Evolutionary conservation across 2,888 invertebrate species (phyloP).

Genomic region (Cerceris ruficornis): DNA sequence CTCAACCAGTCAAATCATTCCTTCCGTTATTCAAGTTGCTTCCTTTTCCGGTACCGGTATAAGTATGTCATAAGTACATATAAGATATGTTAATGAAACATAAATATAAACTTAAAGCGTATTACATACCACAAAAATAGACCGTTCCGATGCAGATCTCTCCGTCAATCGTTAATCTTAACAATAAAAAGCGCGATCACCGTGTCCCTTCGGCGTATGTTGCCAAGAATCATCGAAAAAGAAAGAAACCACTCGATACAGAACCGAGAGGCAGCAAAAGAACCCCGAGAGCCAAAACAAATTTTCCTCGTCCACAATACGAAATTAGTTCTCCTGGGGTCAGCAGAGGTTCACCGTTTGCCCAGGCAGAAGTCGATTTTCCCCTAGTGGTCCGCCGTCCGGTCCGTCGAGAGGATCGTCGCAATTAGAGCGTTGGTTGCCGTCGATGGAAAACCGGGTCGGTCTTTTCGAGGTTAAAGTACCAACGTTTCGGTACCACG

Average conservation of each 20-base stretch:
- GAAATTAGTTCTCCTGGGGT: slow-evolving; percentile 53
- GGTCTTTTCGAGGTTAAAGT: slow-evolving; percentile 48
- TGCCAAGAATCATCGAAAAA: not conserved
- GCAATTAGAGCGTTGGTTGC: slow-evolving; percentile 58
- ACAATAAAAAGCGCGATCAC: no score
- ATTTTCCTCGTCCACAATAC: slow-evolving; percentile 48
- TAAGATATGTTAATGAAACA: no score
- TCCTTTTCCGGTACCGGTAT: no score
- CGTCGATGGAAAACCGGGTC: slow-evolving; percentile 50
- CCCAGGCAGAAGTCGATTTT: slow-evolving; percentile 50
- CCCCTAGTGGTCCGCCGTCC: slow-evolving; percentile 35
- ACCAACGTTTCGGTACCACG: slow-evolving; percentile 49
- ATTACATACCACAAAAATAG: no score
- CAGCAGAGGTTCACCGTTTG: slow-evolving; percentile 29
- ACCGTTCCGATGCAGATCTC: no score
- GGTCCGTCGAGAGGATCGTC: slow-evolving; percentile 36
- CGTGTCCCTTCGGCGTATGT: not conserved
- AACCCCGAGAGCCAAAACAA: slow-evolving; percentile 42
- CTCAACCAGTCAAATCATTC: no score
- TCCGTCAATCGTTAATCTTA: no score
- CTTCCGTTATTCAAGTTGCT: no score
- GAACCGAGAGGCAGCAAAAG: not conserved
- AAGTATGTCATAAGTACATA: no score
- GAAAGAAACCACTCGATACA: not conserved
- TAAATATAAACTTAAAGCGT: no score